Evolutionary conservation across 2,797 vertebrate species (phyloP).

Genomic region (Gephyroberyx darwinii): DNA sequence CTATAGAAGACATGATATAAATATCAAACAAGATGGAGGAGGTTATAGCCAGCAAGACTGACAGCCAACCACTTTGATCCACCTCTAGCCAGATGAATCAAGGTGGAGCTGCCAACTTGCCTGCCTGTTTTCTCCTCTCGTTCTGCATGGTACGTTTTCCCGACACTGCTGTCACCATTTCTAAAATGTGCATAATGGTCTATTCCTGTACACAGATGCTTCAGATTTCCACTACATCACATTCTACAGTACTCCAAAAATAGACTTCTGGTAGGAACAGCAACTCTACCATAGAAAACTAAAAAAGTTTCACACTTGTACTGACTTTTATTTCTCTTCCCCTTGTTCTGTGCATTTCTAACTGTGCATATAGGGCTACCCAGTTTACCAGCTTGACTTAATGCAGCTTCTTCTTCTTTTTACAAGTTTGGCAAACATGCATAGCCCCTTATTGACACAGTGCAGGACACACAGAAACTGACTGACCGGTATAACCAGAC

Average conservation of each 20-base stretch:
- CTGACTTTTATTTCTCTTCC: conserved; percentile 38
- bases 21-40: conserved; percentile 27
- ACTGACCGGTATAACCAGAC: conserved; percentile 42
- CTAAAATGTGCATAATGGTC: conserved; percentile 56
- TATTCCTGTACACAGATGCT: conserved; percentile 47
- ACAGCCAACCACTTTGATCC: conserved; percentile 48
- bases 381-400: conserved; percentile 32
- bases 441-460: conserved; percentile 30
- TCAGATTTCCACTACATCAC: conserved; percentile 33
- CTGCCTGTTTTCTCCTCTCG: conserved; percentile 50
- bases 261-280: conserved; percentile 27
- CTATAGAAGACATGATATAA: conserved; percentile 19
- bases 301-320: conserved; percentile 38
- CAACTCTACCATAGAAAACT: conserved; percentile 33
- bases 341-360: not conserved
- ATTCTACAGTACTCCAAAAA: conserved; percentile 47
- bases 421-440: too few species aligned
- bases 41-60: conserved; percentile 17
- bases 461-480: conserved; percentile 30
- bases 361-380: conserved; percentile 16
- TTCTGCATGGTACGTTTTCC: conserved; percentile 30
- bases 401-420: too few species aligned
- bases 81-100: conserved; percentile 48
- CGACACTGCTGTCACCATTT: conserved; percentile 43
- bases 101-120: conserved; percentile 59